Evolutionary conservation across 2,113 vertebrate species (phyloP), one percentile per base, ranked within the genome.

Genomic region (Brienomyrus longianalis): DNA sequence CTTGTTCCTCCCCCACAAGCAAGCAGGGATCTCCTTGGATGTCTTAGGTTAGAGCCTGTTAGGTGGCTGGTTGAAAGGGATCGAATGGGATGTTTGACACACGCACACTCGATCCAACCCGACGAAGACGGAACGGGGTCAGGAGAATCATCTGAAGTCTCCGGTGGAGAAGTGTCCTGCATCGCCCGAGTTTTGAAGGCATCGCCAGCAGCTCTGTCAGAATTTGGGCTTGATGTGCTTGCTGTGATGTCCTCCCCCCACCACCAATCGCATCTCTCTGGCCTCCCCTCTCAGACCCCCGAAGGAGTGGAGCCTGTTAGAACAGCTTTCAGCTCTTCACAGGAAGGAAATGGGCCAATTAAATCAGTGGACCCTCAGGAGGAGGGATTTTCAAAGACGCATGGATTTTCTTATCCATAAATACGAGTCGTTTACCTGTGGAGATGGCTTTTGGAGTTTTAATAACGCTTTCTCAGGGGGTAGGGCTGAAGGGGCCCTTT

Each of bases 401-500:
- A 10, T 39, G 88, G 92, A 91, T 91, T 91, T 93, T 92, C 89
- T 90, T 90, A 91, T 92, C 91, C 91, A 15, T 89, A 90, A 91
- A 88, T 89, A 51, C 70, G 88, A 88, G 59, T 86, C 87, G 66
- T 91, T 90, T 88, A 90, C 93, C 93, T 93, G 90, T 91, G 74
- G 92, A 92, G 92, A 87, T 84, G 89, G 87, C 88, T 89, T 70
- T 90, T 89, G 89, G 90, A 91, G 90, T 89, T 90, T 90, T 92
- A 93, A 93, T 92, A 93, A 92, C 92, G 89, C 91, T 91, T 91
- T 91, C 92, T 92, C 89, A 87, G 92, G 92, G 92, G 91, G 91
- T 85, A 5, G 35, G 87, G 35, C 23, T 35, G 56, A 51, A 39
- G 31, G 35, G 54, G 54, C 89, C 70, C 89, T 94, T 90, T 92